Conservation (phyloP, 2,888 invertebrate species). For the Atrina japonica region DNA sequence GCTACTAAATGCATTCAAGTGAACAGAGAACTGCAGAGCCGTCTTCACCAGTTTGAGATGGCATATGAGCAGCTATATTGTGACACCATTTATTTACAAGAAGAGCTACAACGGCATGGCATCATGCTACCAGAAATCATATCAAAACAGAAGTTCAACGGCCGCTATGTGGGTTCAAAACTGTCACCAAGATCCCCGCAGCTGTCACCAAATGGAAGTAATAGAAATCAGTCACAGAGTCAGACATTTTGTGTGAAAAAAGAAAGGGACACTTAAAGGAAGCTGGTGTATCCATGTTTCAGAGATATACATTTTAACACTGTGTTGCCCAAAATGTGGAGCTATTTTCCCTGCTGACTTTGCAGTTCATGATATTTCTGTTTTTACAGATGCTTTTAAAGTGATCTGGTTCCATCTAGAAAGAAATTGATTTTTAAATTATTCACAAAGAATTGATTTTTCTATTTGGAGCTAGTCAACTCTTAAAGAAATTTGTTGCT, state of each 20-base stretch:
- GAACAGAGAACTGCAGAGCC: conserved; percentile 61
- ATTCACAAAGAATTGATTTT: not conserved
- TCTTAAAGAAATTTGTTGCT: too few species aligned
- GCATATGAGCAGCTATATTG: conserved; percentile 65
- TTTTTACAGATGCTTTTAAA: not conserved
- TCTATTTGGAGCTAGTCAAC: conserved; percentile 5
- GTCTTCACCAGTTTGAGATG: conserved; percentile 66
- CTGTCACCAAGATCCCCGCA: conserved; percentile 27
- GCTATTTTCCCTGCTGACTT: conserved; percentile 12
- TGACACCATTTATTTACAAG: conserved; percentile 66
- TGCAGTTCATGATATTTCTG: not conserved
- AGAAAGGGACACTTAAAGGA: conserved; percentile 35
- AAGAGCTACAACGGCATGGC: conserved; percentile 63
- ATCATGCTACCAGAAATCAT: conserved; percentile 60
- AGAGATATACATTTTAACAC: too few species aligned
- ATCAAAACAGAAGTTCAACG: conserved; percentile 52
- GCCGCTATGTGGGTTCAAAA: conserved; percentile 25
- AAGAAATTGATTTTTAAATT: not conserved
- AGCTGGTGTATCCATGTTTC: too few species aligned
- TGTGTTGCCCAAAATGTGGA: not conserved
- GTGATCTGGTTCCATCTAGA: conserved; percentile 11
- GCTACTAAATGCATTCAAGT: conserved; percentile 56
- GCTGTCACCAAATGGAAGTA: conserved; percentile 20
- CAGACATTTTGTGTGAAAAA: conserved; percentile 30
- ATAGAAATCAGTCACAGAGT: not conserved